These are phyloP conservation scores for Entomobrya multifasciata DNA, from an alignment of 2,888 invertebrate genomes.

Conservation along the genomic window DNA sequence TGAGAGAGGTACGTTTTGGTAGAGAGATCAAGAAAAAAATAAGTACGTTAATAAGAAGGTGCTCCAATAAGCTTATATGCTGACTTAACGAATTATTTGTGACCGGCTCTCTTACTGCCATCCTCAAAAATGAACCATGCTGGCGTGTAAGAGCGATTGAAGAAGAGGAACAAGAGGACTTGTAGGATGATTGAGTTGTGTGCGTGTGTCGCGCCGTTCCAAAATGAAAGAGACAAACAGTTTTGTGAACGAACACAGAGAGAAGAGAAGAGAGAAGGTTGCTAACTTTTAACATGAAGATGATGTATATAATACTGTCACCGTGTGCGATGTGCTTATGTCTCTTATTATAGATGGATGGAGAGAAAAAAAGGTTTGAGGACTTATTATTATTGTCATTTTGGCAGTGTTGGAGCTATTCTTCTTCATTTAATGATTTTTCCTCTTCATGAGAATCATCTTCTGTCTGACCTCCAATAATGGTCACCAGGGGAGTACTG, in stretches of 20 bases:
- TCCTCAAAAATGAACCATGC: slow-evolving; percentile 11
- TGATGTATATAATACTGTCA: slow-evolving; percentile 46
- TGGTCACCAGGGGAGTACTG: slow-evolving; percentile 69
- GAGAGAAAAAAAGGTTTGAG: slow-evolving; percentile 54
- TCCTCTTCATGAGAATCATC: slow-evolving; percentile 37
- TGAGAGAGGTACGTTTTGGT: too few relatives aligned
- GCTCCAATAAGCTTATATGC: slow-evolving; percentile 52
- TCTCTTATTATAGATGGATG: slow-evolving; percentile 11
- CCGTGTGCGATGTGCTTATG: slow-evolving; percentile 24
- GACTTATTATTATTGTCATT: slow-evolving; percentile 61
- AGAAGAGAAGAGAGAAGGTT: not conserved
- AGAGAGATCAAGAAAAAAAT: not conserved
- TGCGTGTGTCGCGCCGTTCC: slow-evolving; percentile 8
- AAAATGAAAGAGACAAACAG: slow-evolving; percentile 18
- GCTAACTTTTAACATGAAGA: not conserved
- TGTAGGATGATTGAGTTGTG: slow-evolving; percentile 65
- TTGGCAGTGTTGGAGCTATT: slow-evolving; percentile 41
- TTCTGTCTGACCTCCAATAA: slow-evolving; percentile 67
- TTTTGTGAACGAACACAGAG: slow-evolving; percentile 48
- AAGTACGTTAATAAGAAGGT: slow-evolving; percentile 27
- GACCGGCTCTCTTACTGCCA: slow-evolving; percentile 60
- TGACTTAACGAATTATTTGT: slow-evolving; percentile 34
- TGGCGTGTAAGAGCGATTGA: slow-evolving; percentile 9
- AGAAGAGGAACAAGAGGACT: slow-evolving; percentile 20
- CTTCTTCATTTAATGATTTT: not conserved